phyloP scores from a whole-genome alignment of 37 sponge, comb jelly and placozoan species.

The Theonella swinhoei region DNA sequence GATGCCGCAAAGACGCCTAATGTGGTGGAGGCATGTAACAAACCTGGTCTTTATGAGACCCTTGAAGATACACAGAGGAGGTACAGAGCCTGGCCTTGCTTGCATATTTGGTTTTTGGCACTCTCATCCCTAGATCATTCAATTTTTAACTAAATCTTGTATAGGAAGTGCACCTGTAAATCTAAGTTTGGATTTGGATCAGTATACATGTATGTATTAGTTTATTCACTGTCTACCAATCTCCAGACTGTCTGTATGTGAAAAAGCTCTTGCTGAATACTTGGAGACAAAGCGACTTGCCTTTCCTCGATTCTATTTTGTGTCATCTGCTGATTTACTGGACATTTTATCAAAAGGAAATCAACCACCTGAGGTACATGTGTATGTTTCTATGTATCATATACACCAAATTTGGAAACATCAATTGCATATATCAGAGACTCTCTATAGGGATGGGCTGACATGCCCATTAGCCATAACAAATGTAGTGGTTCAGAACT shows the following conservation, averaged over 20 bases:
- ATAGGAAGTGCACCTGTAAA: not conserved
- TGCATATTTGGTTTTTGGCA: too few species aligned
- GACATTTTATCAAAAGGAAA: conserved; percentile 98
- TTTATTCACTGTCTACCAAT: too few species aligned
- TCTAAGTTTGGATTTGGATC: not conserved
- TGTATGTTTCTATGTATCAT: not conserved
- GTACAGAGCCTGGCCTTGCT: conserved; percentile 31
- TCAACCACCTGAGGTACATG: conserved; percentile 76
- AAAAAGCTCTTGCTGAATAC: conserved; percentile 99
- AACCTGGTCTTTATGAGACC: conserved; percentile 76
- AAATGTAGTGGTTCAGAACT: too few species aligned
- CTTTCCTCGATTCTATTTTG: conserved; percentile 99
- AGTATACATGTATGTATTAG: not conserved
- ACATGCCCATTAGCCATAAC: too few species aligned
- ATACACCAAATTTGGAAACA: too few species aligned
- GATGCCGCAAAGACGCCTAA: conserved; percentile 94
- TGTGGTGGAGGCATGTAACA: conserved; percentile 95
- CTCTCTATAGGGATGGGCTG: too few species aligned
- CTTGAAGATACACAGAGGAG: conserved; percentile 91
- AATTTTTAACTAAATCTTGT: not conserved
- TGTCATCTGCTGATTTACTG: conserved; percentile 96
- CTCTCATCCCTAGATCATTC: too few species aligned
- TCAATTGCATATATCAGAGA: too few species aligned
- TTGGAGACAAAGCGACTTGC: conserved; percentile 98
- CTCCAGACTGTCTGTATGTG: conserved; percentile 85